Conservation (phyloP, 2,113 vertebrate species). For the Nanorana parkeri region DNA sequence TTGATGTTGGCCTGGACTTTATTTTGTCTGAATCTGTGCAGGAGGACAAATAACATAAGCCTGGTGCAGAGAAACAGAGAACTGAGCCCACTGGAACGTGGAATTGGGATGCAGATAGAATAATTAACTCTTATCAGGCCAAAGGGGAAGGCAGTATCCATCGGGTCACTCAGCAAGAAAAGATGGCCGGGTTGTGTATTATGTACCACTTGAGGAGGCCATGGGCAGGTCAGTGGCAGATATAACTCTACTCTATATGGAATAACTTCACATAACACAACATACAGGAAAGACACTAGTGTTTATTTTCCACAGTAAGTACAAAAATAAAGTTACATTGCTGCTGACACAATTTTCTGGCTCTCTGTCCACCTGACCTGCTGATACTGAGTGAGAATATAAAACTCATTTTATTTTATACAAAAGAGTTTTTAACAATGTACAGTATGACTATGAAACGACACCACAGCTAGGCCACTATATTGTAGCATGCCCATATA, state of each 20-base stretch:
- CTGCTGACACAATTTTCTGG: no score
- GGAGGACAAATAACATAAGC: conserved; percentile 31
- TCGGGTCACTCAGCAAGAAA: background rate
- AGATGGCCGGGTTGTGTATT: no score
- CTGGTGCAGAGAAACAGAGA: background rate
- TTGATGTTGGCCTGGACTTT: conserved; percentile 7
- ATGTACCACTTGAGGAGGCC: no score
- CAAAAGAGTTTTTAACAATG: background rate
- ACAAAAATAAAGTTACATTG: background rate
- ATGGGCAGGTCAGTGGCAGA: background rate
- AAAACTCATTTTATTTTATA: background rate
- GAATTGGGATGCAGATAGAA: background rate
- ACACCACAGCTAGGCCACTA: no score
- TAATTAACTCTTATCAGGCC: background rate
- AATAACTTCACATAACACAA: background rate
- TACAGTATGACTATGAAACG: no score
- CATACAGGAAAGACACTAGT: background rate
- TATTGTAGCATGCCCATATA: no score
- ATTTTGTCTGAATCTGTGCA: background rate
- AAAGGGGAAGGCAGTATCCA: background rate
- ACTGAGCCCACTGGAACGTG: background rate
- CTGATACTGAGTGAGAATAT: no score
- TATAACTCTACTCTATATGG: background rate
- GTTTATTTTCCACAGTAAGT: background rate
- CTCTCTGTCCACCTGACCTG: background rate